phyloP scores from a whole-genome alignment of 2,797 vertebrate genomes.

The Vireo griseus region DNA sequence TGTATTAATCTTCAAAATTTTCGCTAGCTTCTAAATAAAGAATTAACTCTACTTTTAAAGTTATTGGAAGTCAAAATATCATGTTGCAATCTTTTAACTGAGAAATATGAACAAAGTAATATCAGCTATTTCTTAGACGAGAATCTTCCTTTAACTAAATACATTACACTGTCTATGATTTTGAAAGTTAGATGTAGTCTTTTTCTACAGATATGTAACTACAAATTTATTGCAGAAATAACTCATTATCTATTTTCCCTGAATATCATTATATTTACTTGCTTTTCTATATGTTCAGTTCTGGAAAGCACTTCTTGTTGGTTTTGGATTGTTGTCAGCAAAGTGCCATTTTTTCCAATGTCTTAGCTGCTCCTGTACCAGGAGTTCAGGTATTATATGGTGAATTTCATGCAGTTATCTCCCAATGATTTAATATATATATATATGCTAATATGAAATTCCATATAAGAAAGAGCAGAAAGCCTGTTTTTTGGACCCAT shows the following conservation, averaged over 20 bases:
- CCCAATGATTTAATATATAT: not conserved
- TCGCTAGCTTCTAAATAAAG: not conserved
- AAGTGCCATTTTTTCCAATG: not conserved
- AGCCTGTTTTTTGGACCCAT: not conserved
- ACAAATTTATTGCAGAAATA: not conserved
- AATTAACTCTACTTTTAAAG: constrained; percentile 43
- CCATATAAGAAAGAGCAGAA: not conserved
- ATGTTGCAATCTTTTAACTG: constrained; percentile 19
- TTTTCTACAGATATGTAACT: not conserved
- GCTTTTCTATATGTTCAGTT: not conserved
- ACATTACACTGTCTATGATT: not conserved
- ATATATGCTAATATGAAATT: not conserved
- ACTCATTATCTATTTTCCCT: not conserved
- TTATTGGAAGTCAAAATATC: constrained; percentile 25
- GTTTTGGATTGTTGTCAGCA: not conserved
- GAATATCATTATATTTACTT: not conserved
- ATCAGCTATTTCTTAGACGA: not conserved
- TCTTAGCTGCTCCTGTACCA: not conserved
- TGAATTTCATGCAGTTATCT: not conserved
- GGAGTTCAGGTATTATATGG: not conserved
- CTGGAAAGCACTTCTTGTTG: not conserved
- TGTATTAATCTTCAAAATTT: constrained; percentile 21
- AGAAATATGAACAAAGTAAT: constrained; percentile 28
- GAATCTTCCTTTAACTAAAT: constrained; percentile 24
- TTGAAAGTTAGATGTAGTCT: not conserved